Evolutionary conservation across 2,113 vertebrate genomes (phyloP).

Genomic region (Gambusia affinis): DNA sequence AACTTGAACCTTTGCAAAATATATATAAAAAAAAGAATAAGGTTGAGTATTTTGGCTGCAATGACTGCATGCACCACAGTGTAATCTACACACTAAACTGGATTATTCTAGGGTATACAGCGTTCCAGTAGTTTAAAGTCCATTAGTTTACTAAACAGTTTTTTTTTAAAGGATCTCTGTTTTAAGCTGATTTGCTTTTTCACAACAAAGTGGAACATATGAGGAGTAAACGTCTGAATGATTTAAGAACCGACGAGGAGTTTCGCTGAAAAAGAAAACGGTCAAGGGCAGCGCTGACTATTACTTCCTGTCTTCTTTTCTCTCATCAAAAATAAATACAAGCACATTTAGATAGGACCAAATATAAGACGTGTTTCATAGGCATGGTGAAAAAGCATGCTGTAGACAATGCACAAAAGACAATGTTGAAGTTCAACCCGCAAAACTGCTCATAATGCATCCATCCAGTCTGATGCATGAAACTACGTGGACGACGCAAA

Average conservation of each 20-base stretch:
- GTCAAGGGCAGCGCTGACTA: slow-evolving; percentile 28
- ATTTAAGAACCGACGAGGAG: slow-evolving; percentile 4
- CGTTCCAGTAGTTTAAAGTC: slow-evolving; percentile 5
- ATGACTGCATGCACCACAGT: slow-evolving; percentile 66
- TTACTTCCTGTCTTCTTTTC: slow-evolving; percentile 31
- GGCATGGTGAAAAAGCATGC: slow-evolving; percentile 74
- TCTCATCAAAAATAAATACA: slow-evolving; percentile 70
- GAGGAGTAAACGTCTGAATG: slow-evolving; percentile 10
- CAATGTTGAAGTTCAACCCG: slow-evolving; percentile 41
- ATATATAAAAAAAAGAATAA: background rate
- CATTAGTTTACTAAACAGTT: background rate
- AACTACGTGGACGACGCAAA: slow-evolving; percentile 42
- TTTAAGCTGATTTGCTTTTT: slow-evolving; percentile 44
- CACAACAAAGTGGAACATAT: slow-evolving; percentile 3
- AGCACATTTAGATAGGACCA: slow-evolving; percentile 67
- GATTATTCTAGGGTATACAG: slow-evolving; percentile 15
- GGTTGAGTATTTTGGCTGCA: slow-evolving; percentile 26
- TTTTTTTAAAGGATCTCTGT: background rate
- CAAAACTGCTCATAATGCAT: slow-evolving; percentile 22
- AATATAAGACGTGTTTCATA: slow-evolving; percentile 62
- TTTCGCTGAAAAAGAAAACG: slow-evolving; percentile 9
- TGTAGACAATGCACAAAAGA: slow-evolving; percentile 66
- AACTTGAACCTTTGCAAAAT: slow-evolving; percentile 32
- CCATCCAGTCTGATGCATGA: slow-evolving; percentile 28
- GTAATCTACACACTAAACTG: slow-evolving; percentile 36